Percentiles rank a stretch among this genome's conserved stretches.
phyloP scores from a whole-genome alignment of 2,113 vertebrate genomes.

The Galbula dea region DNA sequence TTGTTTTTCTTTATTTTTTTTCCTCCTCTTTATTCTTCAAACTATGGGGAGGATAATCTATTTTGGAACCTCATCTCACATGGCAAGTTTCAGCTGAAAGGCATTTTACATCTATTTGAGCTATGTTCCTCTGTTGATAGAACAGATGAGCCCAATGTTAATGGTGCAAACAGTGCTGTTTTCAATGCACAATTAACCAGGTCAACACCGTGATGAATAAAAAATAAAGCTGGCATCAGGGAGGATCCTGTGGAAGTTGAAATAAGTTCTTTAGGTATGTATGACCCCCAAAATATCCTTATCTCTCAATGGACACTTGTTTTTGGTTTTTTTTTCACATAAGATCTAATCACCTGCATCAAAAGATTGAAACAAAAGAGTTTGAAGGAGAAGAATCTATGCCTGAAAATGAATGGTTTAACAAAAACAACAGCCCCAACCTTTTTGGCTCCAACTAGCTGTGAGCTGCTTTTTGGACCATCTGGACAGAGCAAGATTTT shows the following conservation, averaged over 20 bases:
- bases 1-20: neutral
- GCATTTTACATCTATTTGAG: neutral
- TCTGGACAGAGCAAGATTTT: neutral
- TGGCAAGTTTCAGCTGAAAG: neutral
- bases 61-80: conserved; percentile 2
- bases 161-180: conserved; percentile 19
- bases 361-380: neutral
- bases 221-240: conserved; percentile 36
- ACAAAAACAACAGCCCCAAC: neutral
- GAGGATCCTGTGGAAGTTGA: neutral
- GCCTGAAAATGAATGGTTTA: neutral
- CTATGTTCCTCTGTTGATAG: neutral
- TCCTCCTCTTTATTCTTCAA: neutral
- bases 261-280: neutral
- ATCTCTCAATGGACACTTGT: neutral
- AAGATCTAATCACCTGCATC: neutral
- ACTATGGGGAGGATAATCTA: neutral
- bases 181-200: conserved; percentile 59
- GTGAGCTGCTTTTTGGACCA: neutral
- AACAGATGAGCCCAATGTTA: conserved; percentile 43
- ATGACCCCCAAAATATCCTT: neutral
- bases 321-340: neutral
- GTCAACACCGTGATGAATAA: conserved; percentile 61
- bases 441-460: neutral
- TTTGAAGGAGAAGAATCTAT: neutral